phyloP scores from a whole-genome alignment of 1,140 invertebrate species.

The Triops longicaudatus region DNA sequence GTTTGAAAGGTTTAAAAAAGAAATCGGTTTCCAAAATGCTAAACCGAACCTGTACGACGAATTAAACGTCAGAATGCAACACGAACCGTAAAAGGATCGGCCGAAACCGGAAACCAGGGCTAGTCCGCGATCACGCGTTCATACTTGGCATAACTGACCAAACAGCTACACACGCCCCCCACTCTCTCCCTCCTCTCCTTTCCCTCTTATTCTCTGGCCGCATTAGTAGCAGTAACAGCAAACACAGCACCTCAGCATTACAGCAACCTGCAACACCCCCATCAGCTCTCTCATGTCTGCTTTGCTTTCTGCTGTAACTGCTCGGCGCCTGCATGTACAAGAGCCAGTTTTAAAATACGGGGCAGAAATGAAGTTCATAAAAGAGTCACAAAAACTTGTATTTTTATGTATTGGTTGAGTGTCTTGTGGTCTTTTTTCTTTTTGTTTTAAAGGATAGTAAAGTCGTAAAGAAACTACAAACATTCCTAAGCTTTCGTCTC shows the following conservation, averaged over 20 bases:
- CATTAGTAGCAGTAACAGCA: slow-evolving; percentile 4
- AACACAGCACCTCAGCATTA: slow-evolving; percentile 13
- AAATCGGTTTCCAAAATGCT: too few species aligned
- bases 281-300: background rate
- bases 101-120: too few species aligned
- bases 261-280: background rate
- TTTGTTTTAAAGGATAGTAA: background rate
- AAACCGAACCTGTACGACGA: too few species aligned
- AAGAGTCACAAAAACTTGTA: background rate
- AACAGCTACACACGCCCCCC: too few species aligned
- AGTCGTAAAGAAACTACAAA: slow-evolving; percentile 1
- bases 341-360: background rate
- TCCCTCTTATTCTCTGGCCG: background rate
- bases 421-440: too few species aligned
- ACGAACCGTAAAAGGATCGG: too few species aligned
- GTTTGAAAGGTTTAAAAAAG: too few species aligned
- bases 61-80: too few species aligned
- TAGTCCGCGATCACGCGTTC: too few species aligned
- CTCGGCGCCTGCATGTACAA: slow-evolving; percentile 13
- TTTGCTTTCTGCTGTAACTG: background rate
- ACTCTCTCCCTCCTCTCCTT: too few species aligned
- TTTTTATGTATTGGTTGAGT: background rate
- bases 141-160: too few species aligned
- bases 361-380: background rate
- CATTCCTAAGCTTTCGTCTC: background rate